A percentile compares a stretch with the other conserved stretches of the same genome.
phyloP scores from a whole-genome alignment of 2,113 vertebrate genomes.

The Eubucco bourcierii region DNA sequence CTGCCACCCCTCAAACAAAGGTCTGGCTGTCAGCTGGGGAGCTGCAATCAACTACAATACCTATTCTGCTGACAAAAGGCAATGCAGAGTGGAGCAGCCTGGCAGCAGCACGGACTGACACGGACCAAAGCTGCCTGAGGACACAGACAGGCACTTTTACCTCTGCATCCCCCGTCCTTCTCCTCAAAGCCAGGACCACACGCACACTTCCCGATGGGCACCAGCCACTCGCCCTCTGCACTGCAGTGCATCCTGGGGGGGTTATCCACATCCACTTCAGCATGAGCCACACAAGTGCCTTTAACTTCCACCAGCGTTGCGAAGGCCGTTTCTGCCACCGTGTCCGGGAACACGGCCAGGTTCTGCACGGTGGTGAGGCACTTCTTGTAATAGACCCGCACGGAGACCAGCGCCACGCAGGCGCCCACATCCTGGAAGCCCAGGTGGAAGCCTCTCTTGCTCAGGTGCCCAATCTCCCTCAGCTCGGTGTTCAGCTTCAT shows the following conservation, averaged over 20 bases:
- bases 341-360: slow-evolving; percentile 91
- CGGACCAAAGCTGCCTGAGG: neutral
- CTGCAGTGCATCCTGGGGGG: slow-evolving; percentile 97
- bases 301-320: slow-evolving; percentile 93
- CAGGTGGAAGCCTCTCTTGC: slow-evolving; percentile 91
- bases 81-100: neutral
- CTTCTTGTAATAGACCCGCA: slow-evolving; percentile 95
- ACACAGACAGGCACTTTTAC: slow-evolving; percentile 67
- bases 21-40: neutral
- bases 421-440: slow-evolving; percentile 97
- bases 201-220: slow-evolving; percentile 93
- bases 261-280: slow-evolving; percentile 86
- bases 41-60: neutral
- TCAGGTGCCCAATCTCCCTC: slow-evolving; percentile 92
- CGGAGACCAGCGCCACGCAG: slow-evolving; percentile 93
- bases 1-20: neutral
- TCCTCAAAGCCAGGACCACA: slow-evolving; percentile 95
- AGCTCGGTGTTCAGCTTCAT: slow-evolving; percentile 99
- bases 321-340: slow-evolving; percentile 89
- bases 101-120: neutral
- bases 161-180: slow-evolving; percentile 91
- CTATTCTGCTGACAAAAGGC: neutral
- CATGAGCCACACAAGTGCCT: slow-evolving; percentile 89
- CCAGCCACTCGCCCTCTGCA: slow-evolving; percentile 95
- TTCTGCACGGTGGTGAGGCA: slow-evolving; percentile 88